A percentile compares a stretch with the other conserved stretches of the same genome.
These are phyloP conservation scores for Halichoeres trimaculatus DNA, from an alignment of 2,113 vertebrate species.

Conservation along the genomic window DNA sequence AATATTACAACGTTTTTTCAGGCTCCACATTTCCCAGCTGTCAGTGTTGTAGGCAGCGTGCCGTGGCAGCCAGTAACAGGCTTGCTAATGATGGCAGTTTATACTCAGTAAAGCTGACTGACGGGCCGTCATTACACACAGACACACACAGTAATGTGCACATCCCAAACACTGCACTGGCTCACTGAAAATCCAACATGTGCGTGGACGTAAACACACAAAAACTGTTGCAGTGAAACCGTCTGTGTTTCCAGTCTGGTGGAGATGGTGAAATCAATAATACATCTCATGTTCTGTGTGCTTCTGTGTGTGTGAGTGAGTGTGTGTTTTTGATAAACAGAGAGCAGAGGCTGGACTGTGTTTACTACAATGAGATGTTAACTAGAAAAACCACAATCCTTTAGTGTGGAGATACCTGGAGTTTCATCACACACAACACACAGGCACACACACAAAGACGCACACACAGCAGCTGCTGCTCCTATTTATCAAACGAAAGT, in stretches of 20 bases:
- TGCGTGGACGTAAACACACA: not conserved
- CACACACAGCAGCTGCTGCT: conserved; percentile 19
- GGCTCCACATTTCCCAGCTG: conserved; percentile 30
- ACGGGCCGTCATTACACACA: conserved; percentile 16
- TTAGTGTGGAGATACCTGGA: conserved; percentile 7
- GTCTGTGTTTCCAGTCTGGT: conserved; percentile 39
- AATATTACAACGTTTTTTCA: conserved; percentile 34
- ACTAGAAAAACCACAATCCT: conserved; percentile 3
- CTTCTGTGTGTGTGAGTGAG: not conserved
- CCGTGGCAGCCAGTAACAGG: conserved; percentile 32
- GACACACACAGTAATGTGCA: not conserved
- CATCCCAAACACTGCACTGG: not conserved
- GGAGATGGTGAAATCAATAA: not conserved
- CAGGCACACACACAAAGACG: not conserved
- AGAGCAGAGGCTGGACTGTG: not conserved
- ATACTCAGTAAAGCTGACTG: conserved; percentile 31
- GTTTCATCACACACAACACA: not conserved
- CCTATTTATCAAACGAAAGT: conserved; percentile 37
- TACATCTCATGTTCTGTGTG: not conserved
- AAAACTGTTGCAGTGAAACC: not conserved
- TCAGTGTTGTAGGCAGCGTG: conserved; percentile 24
- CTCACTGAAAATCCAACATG: too few species aligned
- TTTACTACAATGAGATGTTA: not conserved
- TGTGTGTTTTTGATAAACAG: conserved; percentile 9
- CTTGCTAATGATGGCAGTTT: conserved; percentile 54